Conservation (phyloP, 2,797 vertebrate species). For the Todus mexicanus region DNA sequence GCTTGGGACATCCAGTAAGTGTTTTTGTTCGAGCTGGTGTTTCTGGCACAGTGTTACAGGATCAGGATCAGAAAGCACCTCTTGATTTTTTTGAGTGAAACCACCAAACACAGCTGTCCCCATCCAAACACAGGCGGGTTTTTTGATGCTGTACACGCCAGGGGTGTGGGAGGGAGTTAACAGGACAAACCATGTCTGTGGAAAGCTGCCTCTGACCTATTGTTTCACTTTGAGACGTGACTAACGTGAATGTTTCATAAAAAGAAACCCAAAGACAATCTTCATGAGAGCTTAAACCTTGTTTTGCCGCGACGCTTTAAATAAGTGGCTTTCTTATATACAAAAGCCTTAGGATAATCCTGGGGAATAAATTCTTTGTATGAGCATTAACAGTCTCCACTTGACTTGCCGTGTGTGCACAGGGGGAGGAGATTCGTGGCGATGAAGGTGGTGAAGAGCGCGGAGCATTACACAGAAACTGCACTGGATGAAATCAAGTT, state of each 20-base stretch:
- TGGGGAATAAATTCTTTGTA: background rate
- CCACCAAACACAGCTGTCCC: background rate
- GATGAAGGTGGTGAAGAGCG: conserved; percentile 99
- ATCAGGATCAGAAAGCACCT: background rate
- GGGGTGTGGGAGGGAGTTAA: background rate
- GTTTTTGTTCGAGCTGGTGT: background rate
- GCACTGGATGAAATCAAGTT: conserved; percentile 96
- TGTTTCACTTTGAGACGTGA: background rate
- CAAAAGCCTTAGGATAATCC: background rate
- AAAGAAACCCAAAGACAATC: background rate
- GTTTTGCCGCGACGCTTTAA: background rate
- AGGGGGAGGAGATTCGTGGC: conserved; percentile 95
- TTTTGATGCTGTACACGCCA: background rate
- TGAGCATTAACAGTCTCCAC: background rate
- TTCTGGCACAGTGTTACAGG: background rate
- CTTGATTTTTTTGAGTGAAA: background rate
- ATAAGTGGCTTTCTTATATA: background rate
- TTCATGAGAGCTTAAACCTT: background rate
- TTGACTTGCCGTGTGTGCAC: conserved; percentile 21
- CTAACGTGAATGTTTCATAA: background rate
- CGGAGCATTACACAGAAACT: conserved; percentile 98
- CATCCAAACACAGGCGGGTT: background rate
- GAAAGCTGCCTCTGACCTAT: background rate
- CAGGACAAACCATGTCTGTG: background rate
- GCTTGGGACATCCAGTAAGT: conserved; percentile 98